A percentile compares a stretch with the other conserved stretches of the same genome.
Evolutionary conservation across 2,113 vertebrate genomes (phyloP).

Genomic region (Mugil cephalus): DNA sequence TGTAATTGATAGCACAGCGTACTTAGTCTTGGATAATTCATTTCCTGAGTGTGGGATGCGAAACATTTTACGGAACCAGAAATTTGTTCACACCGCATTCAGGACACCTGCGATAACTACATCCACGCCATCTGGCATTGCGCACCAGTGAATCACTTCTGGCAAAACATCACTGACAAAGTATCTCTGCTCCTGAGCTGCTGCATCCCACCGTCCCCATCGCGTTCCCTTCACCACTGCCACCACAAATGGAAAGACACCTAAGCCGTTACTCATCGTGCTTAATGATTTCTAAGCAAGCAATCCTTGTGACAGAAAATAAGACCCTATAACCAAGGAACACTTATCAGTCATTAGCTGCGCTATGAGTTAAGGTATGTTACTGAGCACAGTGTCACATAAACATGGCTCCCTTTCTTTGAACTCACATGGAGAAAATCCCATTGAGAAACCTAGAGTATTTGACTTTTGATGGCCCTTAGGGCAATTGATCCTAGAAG

Average conservation of each 20-base stretch:
- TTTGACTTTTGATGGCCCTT: too few species aligned
- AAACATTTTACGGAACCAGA: slow-evolving; percentile 20
- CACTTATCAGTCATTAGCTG: slow-evolving; percentile 19
- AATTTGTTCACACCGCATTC: slow-evolving; percentile 34
- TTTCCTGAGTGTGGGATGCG: slow-evolving; percentile 1
- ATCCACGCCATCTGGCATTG: slow-evolving; percentile 33
- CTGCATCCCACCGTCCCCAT: slow-evolving; percentile 32
- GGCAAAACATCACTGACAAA: slow-evolving; percentile 43
- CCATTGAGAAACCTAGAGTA: too few species aligned
- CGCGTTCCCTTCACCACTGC: slow-evolving; percentile 10
- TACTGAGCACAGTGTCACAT: slow-evolving; percentile 19
- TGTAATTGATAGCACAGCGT: background rate
- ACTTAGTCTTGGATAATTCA: background rate
- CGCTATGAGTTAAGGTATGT: slow-evolving; percentile 13
- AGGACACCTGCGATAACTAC: slow-evolving; percentile 33
- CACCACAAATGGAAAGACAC: slow-evolving; percentile 18
- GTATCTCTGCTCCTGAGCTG: slow-evolving; percentile 19
- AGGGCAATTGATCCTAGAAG: too few species aligned
- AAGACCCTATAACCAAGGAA: background rate
- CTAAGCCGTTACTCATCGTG: slow-evolving; percentile 40
- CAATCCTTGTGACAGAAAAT: slow-evolving; percentile 17
- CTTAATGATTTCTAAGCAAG: slow-evolving; percentile 24
- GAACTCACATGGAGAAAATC: too few species aligned
- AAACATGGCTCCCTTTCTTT: too few species aligned
- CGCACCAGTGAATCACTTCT: slow-evolving; percentile 48